Evolutionary conservation across 2,797 vertebrate genomes (phyloP).

Genomic region (Acrossocheilus wenchowensis): DNA sequence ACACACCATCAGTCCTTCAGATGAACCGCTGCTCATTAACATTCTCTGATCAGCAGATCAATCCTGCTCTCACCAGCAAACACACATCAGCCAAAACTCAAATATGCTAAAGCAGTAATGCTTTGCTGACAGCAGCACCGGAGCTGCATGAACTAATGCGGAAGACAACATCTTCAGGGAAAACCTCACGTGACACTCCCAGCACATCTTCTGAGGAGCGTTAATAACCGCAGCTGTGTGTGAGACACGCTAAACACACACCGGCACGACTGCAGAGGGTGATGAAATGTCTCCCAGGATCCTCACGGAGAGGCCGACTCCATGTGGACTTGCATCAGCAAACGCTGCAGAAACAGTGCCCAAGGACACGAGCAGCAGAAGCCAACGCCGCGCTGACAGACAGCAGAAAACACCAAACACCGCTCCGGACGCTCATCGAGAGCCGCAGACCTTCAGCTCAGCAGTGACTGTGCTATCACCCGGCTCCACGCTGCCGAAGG

Average conservation of each 20-base stretch:
- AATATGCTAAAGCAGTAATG: background rate
- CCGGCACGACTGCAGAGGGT: background rate
- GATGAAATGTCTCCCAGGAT: slow-evolving; percentile 52
- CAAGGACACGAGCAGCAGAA: slow-evolving; percentile 22
- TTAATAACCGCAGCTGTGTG: background rate
- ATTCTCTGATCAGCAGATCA: background rate
- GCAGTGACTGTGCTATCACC: background rate
- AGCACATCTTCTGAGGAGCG: slow-evolving; percentile 5
- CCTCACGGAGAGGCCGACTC: slow-evolving; percentile 58
- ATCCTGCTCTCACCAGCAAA: background rate
- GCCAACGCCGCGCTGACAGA: slow-evolving; percentile 28
- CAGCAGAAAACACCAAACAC: too few relatives aligned
- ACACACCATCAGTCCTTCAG: background rate
- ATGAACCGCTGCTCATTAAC: background rate
- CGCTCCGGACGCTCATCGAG: background rate
- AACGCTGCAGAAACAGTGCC: slow-evolving; percentile 59
- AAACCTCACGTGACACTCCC: background rate
- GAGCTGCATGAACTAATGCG: background rate
- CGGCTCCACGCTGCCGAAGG: background rate
- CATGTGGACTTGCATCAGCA: slow-evolving; percentile 67
- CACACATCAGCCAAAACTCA: background rate
- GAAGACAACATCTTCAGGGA: background rate
- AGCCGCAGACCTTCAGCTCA: background rate
- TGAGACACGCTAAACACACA: background rate
- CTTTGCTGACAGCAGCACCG: background rate